A percentile compares a stretch with the other conserved stretches of the same genome.
These are phyloP conservation scores for Cynodonichthys magdalenae DNA, from an alignment of 2,797 vertebrate genomes.

Conservation along the genomic window DNA sequence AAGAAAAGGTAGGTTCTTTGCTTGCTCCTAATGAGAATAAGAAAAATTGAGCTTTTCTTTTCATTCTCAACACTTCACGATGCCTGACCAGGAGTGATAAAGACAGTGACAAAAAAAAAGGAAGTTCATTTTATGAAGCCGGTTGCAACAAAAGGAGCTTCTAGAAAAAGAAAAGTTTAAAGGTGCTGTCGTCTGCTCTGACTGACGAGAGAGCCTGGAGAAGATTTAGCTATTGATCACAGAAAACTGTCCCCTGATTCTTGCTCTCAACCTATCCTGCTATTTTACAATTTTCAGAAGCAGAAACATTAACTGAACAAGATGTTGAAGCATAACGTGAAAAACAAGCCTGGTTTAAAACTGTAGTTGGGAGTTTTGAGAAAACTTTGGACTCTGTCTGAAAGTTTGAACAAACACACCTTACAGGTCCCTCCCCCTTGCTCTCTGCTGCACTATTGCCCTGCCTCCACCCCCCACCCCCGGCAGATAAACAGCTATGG, in stretches of 20 bases:
- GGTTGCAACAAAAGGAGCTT: conserved; percentile 36
- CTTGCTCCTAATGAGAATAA: conserved; percentile 68
- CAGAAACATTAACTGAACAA: neutral
- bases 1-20: conserved; percentile 48
- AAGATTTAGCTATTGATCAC: conserved; percentile 33
- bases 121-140: conserved; percentile 39
- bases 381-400: too few species aligned
- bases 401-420: too few species aligned
- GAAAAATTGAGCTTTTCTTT: conserved; percentile 62
- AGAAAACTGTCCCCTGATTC: neutral
- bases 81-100: conserved; percentile 63
- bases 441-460: too few species aligned
- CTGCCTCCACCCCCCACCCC: too few species aligned
- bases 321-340: too few species aligned
- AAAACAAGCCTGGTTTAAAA: neutral
- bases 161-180: conserved; percentile 50
- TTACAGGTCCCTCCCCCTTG: too few species aligned
- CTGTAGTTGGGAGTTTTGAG: too few species aligned
- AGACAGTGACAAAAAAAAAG: conserved; percentile 31
- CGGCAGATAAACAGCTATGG: too few species aligned
- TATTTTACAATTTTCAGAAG: conserved; percentile 1
- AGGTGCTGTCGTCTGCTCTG: conserved; percentile 28
- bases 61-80: conserved; percentile 49
- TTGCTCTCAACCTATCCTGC: neutral
- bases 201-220: conserved; percentile 40